Evolutionary conservation across 2,113 vertebrate genomes (phyloP), one percentile per base, ranked within the genome.

Genomic region (Sarotherodon lohbergeri): DNA sequence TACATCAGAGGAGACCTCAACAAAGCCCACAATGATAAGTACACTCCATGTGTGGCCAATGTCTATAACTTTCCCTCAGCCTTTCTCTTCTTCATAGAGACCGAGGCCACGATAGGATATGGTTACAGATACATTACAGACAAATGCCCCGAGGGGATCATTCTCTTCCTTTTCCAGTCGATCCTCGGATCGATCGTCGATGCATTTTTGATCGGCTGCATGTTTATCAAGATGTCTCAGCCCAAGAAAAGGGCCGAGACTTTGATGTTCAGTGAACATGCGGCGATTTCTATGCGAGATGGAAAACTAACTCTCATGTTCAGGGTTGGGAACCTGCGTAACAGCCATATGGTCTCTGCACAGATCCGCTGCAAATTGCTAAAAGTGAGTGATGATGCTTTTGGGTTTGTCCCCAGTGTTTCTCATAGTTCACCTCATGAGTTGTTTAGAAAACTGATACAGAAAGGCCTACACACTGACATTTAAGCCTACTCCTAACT

Each of bases 201-300:
- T 50, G 99, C 99, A 34, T 99, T 99, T 94, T 95, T 99, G 93
- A 99, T 99, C 86, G 99, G 99, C 93, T 99, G 99, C 95, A 99
- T 99, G 98, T 99, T 99, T 92, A 99, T 99, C 94, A 99, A 99
- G 96, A 99, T 99, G 99, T 99, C 99, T 27, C 99, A 99, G 94
- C 99, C 99, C 92, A 99, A 99, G 96, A 99, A 99, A 90, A 95
- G 99, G 94, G 99, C 98, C 0, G 99, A 99, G 97, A 99, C 99
- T 2, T 94, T 99, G 82, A 99, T 99, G 99, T 99, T 99, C 92
- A 99, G 99, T 82, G 98, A 99, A 94, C 97, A 99, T 84, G 98
- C 99, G 3, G 99, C 93, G 81, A 99, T 99, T 93, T 99, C 99
- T 82, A 98, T 99, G 98, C 96, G 99, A 91, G 98, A 99, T 85